Evolutionary conservation across 2,888 invertebrate genomes (phyloP).

Genomic region (Lepidochrysops patricia): DNA sequence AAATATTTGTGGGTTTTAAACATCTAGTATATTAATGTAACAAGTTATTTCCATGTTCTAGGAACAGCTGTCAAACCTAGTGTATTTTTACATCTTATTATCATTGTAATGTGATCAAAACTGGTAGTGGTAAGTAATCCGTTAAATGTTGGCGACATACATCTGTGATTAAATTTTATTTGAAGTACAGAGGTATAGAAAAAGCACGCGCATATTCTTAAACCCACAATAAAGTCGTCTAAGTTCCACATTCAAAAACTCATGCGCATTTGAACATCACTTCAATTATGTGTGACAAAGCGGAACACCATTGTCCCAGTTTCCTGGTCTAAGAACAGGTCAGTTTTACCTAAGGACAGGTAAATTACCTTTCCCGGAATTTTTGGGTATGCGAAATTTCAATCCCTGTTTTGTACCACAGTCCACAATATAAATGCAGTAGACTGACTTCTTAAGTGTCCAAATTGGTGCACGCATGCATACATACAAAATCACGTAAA

Average conservation of each 20-base stretch:
- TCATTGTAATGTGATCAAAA: too few relatives aligned
- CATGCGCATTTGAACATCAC: slow-evolving; percentile 7
- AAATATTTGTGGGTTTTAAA: too few relatives aligned
- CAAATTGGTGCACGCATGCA: too few relatives aligned
- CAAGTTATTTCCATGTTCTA: too few relatives aligned
- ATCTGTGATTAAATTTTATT: background rate
- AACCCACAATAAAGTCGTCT: background rate
- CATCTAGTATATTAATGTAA: too few relatives aligned
- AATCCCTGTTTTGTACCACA: background rate
- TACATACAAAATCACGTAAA: too few relatives aligned
- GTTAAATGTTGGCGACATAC: too few relatives aligned
- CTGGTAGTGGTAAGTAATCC: too few relatives aligned
- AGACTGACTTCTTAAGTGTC: too few relatives aligned
- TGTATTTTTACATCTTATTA: too few relatives aligned
- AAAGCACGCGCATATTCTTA: background rate
- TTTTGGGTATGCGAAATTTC: slow-evolving; percentile 2
- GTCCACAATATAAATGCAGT: too few relatives aligned
- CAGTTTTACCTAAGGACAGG: slow-evolving; percentile 7
- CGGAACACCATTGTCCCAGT: slow-evolving; percentile 6
- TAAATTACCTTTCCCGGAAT: slow-evolving; percentile 7
- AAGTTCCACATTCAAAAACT: background rate
- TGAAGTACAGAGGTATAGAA: background rate
- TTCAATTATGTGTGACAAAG: slow-evolving; percentile 8
- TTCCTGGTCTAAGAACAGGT: slow-evolving; percentile 8
- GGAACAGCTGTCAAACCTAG: too few relatives aligned